A percentile compares a stretch with the other conserved stretches of the same genome.
phyloP scores from a whole-genome alignment of 2,888 invertebrate species.

The Arctia plantaginis region DNA sequence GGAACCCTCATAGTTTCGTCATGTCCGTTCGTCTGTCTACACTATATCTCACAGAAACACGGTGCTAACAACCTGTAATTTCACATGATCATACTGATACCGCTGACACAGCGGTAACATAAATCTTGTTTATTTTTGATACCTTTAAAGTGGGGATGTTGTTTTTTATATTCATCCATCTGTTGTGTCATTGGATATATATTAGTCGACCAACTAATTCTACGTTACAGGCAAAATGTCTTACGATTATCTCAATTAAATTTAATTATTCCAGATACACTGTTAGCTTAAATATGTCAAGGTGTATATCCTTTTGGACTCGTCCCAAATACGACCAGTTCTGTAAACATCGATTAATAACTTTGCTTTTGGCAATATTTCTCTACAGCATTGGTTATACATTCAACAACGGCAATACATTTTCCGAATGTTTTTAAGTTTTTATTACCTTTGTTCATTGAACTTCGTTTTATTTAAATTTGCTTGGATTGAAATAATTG shows the following conservation, averaged over 20 bases:
- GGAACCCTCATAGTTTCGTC: too few relatives aligned
- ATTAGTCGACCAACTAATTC: too few relatives aligned
- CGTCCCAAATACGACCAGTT: conserved; percentile 41
- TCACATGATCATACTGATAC: too few relatives aligned
- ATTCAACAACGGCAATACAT: neutral
- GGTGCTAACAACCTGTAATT: too few relatives aligned
- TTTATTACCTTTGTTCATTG: neutral
- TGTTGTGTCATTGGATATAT: too few relatives aligned
- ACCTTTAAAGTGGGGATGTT: too few relatives aligned
- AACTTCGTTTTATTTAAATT: neutral
- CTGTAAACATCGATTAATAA: conserved; percentile 55
- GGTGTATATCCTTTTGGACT: conserved; percentile 44
- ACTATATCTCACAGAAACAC: too few relatives aligned
- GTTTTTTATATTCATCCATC: too few relatives aligned
- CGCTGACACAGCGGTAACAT: too few relatives aligned
- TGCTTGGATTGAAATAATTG: neutral
- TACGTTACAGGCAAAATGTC: neutral
- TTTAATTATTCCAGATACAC: conserved; percentile 16
- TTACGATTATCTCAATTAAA: conserved; percentile 8
- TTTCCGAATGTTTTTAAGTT: neutral
- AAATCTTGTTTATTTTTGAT: too few relatives aligned
- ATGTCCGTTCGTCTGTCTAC: too few relatives aligned
- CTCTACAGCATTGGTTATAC: conserved; percentile 16
- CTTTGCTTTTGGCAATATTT: conserved; percentile 44
- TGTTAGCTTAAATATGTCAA: conserved; percentile 41